Evolutionary conservation across 2,888 invertebrate genomes (phyloP), one percentile per base, ranked within the genome.

Genomic region (Megaustenia siamemsis): DNA sequence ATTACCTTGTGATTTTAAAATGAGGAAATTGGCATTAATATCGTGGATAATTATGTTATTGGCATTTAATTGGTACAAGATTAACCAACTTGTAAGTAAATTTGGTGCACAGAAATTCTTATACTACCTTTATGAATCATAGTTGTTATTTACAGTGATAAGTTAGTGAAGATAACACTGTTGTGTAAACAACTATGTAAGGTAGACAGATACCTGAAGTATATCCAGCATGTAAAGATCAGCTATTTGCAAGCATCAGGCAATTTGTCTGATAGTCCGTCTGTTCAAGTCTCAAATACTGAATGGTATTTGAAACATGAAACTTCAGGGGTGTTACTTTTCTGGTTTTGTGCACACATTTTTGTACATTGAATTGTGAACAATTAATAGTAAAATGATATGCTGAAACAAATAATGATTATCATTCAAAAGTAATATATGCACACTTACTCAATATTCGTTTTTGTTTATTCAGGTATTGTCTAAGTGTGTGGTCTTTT

Each of bases 21-120:
- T 63, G 60, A 63, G 15, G 15, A 49, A 10, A 15, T 49, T 6
- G 49, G 49, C 49, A 10, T 15, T 6, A 10, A 15, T 49, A 49
- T 10, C 49, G n/a, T n/a, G n/a, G n/a, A n/a, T n/a, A n/a, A n/a
- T 15, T 53, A 3, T 53, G 53, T 35, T 3, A 40, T 69, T 69
- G 45, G 43, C n/a, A 45, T 73, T 43, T 73, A 45, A 45, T 73
- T 45, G 35, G 45, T 71, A 43, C 69, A 40, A n/a, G 10, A 73
- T 35, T n/a, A 68, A 38, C n/a, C 71, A 45, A 68, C 35, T 12
- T 68, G 60, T 68, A 32, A 6, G 32, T 68, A 68, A 24, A 6
- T 40, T 43, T 38, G 8, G 12, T 71, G 71, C n/a, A 73, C n/a
- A 18, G 38, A 40, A 1, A 69, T 40, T 21, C 4, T 24, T 40